These are phyloP conservation scores for Apodemus sylvaticus DNA, from an alignment of 2,113 vertebrate species.

Conservation along the genomic window DNA sequence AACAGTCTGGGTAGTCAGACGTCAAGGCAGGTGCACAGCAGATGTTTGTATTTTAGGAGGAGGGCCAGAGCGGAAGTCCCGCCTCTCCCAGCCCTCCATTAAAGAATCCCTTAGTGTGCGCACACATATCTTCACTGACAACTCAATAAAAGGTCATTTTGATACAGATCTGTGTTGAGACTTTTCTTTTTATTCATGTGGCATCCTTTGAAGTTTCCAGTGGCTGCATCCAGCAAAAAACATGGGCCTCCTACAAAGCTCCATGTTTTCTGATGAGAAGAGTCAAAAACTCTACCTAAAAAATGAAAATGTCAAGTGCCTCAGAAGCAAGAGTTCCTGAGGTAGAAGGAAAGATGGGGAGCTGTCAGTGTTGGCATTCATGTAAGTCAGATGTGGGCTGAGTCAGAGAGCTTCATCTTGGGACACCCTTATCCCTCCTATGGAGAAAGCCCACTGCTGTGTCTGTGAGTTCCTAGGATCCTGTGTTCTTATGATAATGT, in stretches of 20 bases:
- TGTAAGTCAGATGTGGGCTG: slow-evolving; percentile 53
- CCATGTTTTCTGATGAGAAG: slow-evolving; percentile 65
- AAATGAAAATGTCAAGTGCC: slow-evolving; percentile 64
- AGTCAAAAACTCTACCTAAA: slow-evolving; percentile 74
- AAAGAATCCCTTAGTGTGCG: slow-evolving; percentile 70
- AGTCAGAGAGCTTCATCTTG: slow-evolving; percentile 28
- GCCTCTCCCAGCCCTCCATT: background rate
- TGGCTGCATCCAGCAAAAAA: slow-evolving; percentile 55
- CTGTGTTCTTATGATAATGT: background rate
- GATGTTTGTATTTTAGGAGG: background rate
- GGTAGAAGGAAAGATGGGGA: slow-evolving; percentile 19
- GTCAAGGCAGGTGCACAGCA: background rate
- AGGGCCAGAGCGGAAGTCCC: background rate
- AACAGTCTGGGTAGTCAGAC: background rate
- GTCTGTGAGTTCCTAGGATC: background rate
- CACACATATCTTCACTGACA: slow-evolving; percentile 63
- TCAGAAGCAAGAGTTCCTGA: slow-evolving; percentile 63
- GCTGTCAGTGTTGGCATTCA: slow-evolving; percentile 59
- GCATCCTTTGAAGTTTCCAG: slow-evolving; percentile 40
- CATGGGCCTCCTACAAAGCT: background rate
- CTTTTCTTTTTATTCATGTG: slow-evolving; percentile 54
- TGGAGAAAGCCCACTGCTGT: background rate
- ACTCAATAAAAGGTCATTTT: slow-evolving; percentile 67
- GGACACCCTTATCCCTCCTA: background rate
- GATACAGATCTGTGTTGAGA: slow-evolving; percentile 26